Evolutionary conservation across 2,113 vertebrate genomes (phyloP).

Genomic region (Tinamus guttatus): DNA sequence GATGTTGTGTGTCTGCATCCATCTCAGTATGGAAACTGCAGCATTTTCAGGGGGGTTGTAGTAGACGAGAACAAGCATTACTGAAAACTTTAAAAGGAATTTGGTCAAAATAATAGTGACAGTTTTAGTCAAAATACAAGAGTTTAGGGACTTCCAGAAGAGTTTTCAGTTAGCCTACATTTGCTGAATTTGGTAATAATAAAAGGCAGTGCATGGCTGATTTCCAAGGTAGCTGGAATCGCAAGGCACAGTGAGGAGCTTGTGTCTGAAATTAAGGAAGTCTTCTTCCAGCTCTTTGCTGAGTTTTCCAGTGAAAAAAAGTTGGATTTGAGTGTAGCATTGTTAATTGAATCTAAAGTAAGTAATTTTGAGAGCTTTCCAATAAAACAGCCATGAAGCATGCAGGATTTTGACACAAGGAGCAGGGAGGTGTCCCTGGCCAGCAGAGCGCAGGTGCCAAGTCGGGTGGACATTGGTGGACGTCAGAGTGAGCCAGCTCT

Average conservation of each 20-base stretch:
- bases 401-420: background rate
- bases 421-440: background rate
- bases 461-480: background rate
- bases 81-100: constrained; percentile 12
- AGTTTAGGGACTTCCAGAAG: background rate
- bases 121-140: background rate
- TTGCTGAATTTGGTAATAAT: background rate
- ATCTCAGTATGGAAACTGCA: background rate
- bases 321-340: fast-evolving
- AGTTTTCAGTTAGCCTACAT: background rate
- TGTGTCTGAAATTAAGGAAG: background rate
- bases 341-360: background rate
- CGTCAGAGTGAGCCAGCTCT: background rate
- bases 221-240: background rate
- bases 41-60: background rate
- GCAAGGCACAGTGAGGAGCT: background rate
- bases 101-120: background rate
- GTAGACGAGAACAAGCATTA: background rate
- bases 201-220: background rate
- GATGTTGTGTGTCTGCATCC: background rate
- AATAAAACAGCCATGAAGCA: background rate
- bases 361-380: background rate
- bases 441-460: no score
- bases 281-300: background rate
- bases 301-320: background rate